Evolutionary conservation across 2,113 vertebrate genomes (phyloP).

Genomic region (Gallinago undulata): DNA sequence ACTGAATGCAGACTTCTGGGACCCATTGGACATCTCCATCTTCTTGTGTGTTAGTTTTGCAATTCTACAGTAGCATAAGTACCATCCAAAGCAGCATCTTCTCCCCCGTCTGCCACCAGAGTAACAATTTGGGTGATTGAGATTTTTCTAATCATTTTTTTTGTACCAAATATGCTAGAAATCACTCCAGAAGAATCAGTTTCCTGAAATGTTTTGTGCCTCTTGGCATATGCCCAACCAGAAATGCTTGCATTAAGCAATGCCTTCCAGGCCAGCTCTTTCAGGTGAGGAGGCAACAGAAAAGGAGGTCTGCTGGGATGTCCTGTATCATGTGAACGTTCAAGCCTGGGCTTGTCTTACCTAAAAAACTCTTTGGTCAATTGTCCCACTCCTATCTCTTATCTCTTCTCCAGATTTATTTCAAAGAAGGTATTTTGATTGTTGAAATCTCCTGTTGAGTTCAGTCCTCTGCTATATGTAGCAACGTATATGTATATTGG

Average conservation of each 20-base stretch:
- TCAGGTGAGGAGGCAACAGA: not conserved
- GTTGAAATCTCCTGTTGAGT: not conserved
- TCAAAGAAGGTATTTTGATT: not conserved
- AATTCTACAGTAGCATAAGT: rapidly evolving
- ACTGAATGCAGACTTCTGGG: not conserved
- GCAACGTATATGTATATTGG: not conserved
- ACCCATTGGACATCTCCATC: not conserved
- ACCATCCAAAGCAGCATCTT: not conserved
- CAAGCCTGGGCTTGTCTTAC: not conserved
- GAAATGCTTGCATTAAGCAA: not conserved
- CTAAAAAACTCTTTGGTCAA: not conserved
- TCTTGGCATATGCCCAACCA: not conserved
- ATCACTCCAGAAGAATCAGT: not conserved
- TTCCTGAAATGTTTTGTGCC: not conserved
- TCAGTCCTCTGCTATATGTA: not conserved
- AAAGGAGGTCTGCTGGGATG: not conserved
- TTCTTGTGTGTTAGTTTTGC: not conserved
- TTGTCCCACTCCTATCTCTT: not conserved
- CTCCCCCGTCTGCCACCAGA: not conserved
- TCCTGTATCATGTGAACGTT: not conserved
- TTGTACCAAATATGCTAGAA: not conserved
- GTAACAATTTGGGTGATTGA: not conserved
- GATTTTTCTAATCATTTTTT: not conserved
- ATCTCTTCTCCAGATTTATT: not conserved
- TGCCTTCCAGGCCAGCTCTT: not conserved